These are phyloP conservation scores for Brachyptera putata DNA, from an alignment of 2,888 invertebrate species.

Conservation along the genomic window DNA sequence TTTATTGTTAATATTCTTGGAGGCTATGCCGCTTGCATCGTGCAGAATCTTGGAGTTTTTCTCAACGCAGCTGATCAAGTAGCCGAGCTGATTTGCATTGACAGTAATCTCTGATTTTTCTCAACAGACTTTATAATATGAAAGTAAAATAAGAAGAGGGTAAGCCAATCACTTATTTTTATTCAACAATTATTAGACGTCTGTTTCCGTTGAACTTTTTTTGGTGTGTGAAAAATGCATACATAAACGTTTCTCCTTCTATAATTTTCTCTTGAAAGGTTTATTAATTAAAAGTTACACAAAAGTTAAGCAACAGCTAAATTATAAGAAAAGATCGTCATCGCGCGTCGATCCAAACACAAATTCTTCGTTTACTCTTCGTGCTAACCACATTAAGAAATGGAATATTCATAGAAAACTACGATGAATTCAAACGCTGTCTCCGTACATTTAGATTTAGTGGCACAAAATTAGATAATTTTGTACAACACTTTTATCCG, in stretches of 20 bases:
- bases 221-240: conserved; percentile 32
- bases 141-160: conserved; percentile 8
- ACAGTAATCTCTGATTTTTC: too few relatives aligned
- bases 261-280: conserved; percentile 12
- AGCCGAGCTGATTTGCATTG: too few relatives aligned
- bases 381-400: conserved; percentile 26
- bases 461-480: conserved; percentile 29
- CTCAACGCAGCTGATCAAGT: too few relatives aligned
- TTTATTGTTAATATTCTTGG: too few relatives aligned
- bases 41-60: too few relatives aligned
- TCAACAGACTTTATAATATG: too few relatives aligned
- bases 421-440: conserved; percentile 27
- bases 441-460: conserved; percentile 23
- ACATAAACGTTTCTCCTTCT: conserved; percentile 21
- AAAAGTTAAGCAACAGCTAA: conserved; percentile 17
- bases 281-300: conserved; percentile 29
- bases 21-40: too few relatives aligned
- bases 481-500: conserved; percentile 23
- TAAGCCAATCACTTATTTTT: neutral
- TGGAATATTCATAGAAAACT: conserved; percentile 32
- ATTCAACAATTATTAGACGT: neutral
- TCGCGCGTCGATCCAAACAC: conserved; percentile 22
- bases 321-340: conserved; percentile 13
- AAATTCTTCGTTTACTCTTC: conserved; percentile 22
- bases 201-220: conserved; percentile 7